Evolutionary conservation across 2,113 vertebrate species (phyloP).

Genomic region (Nematolebias whitei): DNA sequence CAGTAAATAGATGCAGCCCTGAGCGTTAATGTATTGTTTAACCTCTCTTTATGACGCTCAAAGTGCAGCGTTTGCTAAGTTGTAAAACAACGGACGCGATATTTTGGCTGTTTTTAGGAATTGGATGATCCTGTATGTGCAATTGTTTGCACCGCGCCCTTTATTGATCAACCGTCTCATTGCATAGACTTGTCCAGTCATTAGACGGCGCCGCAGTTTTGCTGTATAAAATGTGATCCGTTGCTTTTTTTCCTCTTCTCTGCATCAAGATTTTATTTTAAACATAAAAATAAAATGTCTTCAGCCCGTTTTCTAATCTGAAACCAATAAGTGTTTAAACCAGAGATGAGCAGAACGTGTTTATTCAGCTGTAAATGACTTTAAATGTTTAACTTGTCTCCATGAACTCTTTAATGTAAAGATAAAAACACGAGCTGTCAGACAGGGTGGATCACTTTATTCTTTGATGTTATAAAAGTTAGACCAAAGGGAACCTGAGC

Average conservation of each 20-base stretch:
- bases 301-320: too few species aligned
- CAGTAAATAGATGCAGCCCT: conserved; percentile 39
- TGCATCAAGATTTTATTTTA: background rate
- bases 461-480: too few species aligned
- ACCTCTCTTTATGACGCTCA: background rate
- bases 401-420: too few species aligned
- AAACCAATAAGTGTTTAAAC: too few species aligned
- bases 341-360: too few species aligned
- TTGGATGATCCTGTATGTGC: background rate
- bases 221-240: background rate
- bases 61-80: background rate
- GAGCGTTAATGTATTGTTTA: background rate
- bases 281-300: background rate
- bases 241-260: too few species aligned
- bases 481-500: too few species aligned
- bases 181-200: conserved; percentile 23
- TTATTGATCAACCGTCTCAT: conserved; percentile 37
- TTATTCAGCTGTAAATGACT: too few species aligned
- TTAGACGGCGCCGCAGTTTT: conserved; percentile 10
- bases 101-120: background rate
- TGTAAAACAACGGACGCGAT: too few species aligned
- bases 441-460: too few species aligned
- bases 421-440: too few species aligned
- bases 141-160: conserved; percentile 42
- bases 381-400: too few species aligned